Evolutionary conservation across 2,888 invertebrate genomes (phyloP).

Genomic region (Pachymerium ferrugineum): DNA sequence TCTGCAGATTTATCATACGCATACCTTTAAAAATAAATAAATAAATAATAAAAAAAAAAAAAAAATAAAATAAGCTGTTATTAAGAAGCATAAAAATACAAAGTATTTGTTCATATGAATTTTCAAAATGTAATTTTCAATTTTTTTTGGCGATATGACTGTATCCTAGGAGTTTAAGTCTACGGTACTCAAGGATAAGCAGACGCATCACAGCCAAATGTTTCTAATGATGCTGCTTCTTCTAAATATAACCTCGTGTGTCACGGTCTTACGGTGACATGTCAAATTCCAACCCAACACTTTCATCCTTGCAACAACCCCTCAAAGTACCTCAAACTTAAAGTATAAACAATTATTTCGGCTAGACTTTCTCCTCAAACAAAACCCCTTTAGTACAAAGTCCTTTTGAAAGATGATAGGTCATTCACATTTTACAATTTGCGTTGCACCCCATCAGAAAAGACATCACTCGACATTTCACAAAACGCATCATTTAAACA

Average conservation of each 20-base stretch:
- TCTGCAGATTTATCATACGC: too few species aligned
- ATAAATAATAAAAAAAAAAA: not conserved
- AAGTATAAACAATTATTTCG: not conserved
- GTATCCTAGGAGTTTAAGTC: not conserved
- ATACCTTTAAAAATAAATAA: not conserved
- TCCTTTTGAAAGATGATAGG: not conserved
- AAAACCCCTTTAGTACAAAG: not conserved
- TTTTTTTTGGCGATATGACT: not conserved
- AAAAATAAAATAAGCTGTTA: not conserved
- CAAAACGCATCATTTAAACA: not conserved
- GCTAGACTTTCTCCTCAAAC: not conserved
- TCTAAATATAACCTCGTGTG: not conserved
- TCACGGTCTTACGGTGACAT: constrained; percentile 9
- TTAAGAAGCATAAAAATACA: too few species aligned
- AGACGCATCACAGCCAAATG: constrained; percentile 17
- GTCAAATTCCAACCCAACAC: constrained; percentile 2
- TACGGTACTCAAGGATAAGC: not conserved
- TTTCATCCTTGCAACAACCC: not conserved
- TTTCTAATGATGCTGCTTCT: constrained; percentile 10
- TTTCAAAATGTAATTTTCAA: not conserved
- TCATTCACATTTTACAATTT: not conserved
- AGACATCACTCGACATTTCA: not conserved
- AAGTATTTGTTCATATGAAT: not conserved
- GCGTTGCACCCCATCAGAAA: not conserved
- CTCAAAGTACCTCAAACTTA: not conserved